A percentile compares a stretch with the other conserved stretches of the same genome.
Conservation (phyloP, 1,140 invertebrate genomes). For the Drosophila funebris region DNA sequence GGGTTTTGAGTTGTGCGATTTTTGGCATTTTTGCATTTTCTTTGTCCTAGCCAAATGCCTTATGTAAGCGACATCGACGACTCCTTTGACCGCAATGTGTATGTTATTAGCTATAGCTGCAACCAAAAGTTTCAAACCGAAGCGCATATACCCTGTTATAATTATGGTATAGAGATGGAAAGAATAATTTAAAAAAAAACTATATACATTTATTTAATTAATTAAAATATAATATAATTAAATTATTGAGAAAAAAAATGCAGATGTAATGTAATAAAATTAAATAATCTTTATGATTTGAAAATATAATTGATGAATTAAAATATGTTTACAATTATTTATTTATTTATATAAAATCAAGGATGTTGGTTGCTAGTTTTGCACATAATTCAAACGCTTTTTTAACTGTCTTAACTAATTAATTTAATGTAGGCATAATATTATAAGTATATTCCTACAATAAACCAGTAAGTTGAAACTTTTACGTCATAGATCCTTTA, state of each 20-base stretch:
- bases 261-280: neutral
- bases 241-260: neutral
- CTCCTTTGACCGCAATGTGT: conserved; percentile 46
- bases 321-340: no score
- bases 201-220: neutral
- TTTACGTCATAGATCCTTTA: neutral
- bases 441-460: no score
- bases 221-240: neutral
- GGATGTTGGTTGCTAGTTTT: no score
- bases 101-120: conserved; percentile 56
- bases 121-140: neutral
- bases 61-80: conserved; percentile 66
- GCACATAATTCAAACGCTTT: no score
- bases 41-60: conserved; percentile 68
- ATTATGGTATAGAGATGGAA: neutral
- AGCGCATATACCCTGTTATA: conserved; percentile 5
- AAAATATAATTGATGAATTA: no score
- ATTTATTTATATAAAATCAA: no score
- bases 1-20: conserved; percentile 77
- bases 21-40: conserved; percentile 81
- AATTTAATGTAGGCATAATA: no score
- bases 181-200: neutral
- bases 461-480: no score
- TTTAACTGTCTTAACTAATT: no score
- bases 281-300: neutral